Conservation (phyloP, 2,797 vertebrate genomes). For the Falco berigora region DNA sequence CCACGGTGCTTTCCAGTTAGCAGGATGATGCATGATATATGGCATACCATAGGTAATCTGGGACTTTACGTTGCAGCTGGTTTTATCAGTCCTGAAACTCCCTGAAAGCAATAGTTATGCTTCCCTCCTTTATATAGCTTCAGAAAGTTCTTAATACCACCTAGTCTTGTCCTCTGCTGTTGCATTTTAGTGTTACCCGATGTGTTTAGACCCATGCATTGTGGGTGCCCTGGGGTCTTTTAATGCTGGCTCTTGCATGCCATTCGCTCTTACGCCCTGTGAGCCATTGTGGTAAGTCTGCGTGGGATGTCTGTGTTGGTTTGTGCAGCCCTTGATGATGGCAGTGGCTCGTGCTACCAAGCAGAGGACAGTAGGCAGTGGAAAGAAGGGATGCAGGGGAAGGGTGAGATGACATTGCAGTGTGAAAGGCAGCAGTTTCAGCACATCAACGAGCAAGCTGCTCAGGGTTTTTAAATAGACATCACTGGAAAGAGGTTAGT, state of each 20-base stretch:
- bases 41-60: not conserved
- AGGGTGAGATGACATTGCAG: not conserved
- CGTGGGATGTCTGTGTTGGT: accelerated
- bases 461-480: not conserved
- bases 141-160: accelerated
- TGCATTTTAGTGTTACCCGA: accelerated
- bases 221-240: not conserved
- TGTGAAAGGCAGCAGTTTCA: not conserved
- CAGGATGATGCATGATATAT: not conserved
- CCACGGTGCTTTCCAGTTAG: not conserved
- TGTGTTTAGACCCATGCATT: accelerated
- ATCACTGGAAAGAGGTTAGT: not conserved
- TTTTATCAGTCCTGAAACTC: not conserved
- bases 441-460: not conserved
- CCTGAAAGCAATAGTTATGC: accelerated
- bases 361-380: not conserved
- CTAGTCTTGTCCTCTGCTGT: not conserved
- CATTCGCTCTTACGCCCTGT: accelerated
- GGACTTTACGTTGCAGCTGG: not conserved
- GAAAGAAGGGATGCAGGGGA: not conserved
- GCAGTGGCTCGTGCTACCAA: accelerated
- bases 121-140: not conserved
- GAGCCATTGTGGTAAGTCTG: accelerated
- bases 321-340: accelerated
- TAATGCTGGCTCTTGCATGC: accelerated